phyloP scores from a whole-genome alignment of 2,888 invertebrate species.

The Reticulitermes lucifugus region DNA sequence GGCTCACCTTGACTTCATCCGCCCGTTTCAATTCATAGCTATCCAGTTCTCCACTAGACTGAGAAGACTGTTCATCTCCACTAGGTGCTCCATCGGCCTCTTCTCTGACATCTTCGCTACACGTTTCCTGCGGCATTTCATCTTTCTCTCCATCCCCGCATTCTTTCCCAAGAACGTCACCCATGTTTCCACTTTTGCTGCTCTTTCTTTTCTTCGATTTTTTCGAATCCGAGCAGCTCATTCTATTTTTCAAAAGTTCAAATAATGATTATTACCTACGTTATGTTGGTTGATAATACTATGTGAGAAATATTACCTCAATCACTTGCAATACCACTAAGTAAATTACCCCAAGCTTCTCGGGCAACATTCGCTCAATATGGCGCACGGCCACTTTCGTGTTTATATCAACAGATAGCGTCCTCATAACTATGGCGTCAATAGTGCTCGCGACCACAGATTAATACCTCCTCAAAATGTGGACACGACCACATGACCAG shows the following conservation, averaged over 20 bases:
- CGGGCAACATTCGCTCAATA: constrained; percentile 60
- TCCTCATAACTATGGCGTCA: not conserved
- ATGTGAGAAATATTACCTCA: constrained; percentile 37
- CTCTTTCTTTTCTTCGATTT: constrained; percentile 56
- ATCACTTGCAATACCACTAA: constrained; percentile 54
- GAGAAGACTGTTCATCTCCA: constrained; percentile 53
- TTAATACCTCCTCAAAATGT: too few relatives aligned
- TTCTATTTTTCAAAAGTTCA: constrained; percentile 51
- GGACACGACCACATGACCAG: too few relatives aligned
- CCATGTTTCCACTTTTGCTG: constrained; percentile 59
- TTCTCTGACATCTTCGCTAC: constrained; percentile 54
- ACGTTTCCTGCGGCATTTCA: constrained; percentile 51
- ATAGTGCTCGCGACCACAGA: not conserved
- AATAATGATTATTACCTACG: constrained; percentile 45
- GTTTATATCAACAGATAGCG: constrained; percentile 46
- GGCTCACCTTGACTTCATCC: constrained; percentile 52
- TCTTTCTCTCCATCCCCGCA: constrained; percentile 55
- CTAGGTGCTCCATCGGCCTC: constrained; percentile 55
- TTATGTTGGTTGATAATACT: constrained; percentile 25
- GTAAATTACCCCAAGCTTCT: constrained; percentile 55
- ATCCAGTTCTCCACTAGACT: constrained; percentile 50
- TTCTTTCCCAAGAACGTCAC: constrained; percentile 62
- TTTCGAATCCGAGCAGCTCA: constrained; percentile 55
- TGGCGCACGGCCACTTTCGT: constrained; percentile 55
- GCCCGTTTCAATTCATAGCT: constrained; percentile 46